phyloP scores from a whole-genome alignment of 2,797 vertebrate genomes.

The Lepilemur septentrionalis region DNA sequence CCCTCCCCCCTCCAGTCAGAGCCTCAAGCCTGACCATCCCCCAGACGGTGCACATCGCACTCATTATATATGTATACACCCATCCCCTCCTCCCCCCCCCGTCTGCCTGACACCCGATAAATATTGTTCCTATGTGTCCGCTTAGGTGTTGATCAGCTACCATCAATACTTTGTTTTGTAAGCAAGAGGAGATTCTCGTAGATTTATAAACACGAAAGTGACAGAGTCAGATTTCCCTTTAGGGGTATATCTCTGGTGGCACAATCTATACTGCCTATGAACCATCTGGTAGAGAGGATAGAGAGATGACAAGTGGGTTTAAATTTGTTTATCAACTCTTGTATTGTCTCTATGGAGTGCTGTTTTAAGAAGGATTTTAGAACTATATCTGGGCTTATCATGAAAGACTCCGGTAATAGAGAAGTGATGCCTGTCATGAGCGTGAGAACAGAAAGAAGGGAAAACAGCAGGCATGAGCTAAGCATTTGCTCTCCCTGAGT shows the following conservation, averaged over 20 bases:
- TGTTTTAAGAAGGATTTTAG: slow-evolving; percentile 10
- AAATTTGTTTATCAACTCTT: not conserved
- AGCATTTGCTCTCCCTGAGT: not conserved
- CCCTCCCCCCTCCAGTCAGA: too few relatives aligned
- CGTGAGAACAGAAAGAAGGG: not conserved
- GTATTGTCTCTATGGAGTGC: not conserved
- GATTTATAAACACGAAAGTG: not conserved
- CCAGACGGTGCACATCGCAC: too few relatives aligned
- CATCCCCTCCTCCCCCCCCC: too few relatives aligned
- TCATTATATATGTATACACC: too few relatives aligned
- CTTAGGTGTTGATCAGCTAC: too few relatives aligned
- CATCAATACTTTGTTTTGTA: not conserved
- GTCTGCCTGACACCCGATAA: too few relatives aligned
- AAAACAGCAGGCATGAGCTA: not conserved
- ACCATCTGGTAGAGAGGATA: not conserved
- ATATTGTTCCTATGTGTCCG: too few relatives aligned
- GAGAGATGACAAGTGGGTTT: not conserved
- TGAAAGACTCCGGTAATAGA: not conserved
- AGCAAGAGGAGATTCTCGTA: not conserved
- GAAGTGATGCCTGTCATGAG: not conserved
- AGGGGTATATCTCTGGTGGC: not conserved
- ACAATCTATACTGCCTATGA: not conserved
- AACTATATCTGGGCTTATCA: not conserved
- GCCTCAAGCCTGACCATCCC: too few relatives aligned
- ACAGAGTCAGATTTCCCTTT: not conserved